Base-by-base conservation (phyloP, 2,113 vertebrate genomes). In the Chloroceryle aenea region DNA sequence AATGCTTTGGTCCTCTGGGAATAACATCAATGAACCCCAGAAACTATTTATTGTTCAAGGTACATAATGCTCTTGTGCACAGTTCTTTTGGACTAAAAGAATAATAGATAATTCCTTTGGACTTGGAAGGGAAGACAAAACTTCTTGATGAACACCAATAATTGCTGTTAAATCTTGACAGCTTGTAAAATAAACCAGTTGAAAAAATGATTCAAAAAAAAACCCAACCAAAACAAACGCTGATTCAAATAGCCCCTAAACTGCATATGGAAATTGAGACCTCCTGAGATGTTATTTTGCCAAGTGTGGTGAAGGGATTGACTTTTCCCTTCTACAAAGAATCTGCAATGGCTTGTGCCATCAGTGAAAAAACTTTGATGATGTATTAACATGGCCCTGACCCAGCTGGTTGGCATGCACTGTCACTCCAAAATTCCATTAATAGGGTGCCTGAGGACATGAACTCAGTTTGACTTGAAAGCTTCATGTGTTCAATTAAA, bases 401-500 rank as follows among this genome's bases (percentile, higher is more conserved):
- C 88, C 92, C 94, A 96, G 95, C 86, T 88, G 89, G 92, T 59
- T 97, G 95, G 68, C 26, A 4, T 30, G 64, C 63, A 84, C 58
- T 92, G 86, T 82, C 92, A 94, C 73, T 96, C 75, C 58, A 87
- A 96, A 97, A 96, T 96, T 95, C 90, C 90, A 96, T 97, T 97
- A 96, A 91, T 75, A 92, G 78, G 73, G 66, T 93, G 97, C 96
- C 95, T 81, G 86, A 94, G 92, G 97, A 97, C 94, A 95, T 94
- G 95, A 97, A 97, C 97, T 95, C 87, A 61, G 95, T 89, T 90
- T 96, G 91, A 95, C 93, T 88, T 93, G 50, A 95, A 94, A 97
- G 85, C 93, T 94, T 92, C 86, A 86, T 91, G 73, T 91, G 18
- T 97, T 97, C 95, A 96, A 97, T 97, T 96, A 97, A 97, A 97